Conservation (phyloP, 2,113 vertebrate species). For the Holacanthus passer region DNA sequence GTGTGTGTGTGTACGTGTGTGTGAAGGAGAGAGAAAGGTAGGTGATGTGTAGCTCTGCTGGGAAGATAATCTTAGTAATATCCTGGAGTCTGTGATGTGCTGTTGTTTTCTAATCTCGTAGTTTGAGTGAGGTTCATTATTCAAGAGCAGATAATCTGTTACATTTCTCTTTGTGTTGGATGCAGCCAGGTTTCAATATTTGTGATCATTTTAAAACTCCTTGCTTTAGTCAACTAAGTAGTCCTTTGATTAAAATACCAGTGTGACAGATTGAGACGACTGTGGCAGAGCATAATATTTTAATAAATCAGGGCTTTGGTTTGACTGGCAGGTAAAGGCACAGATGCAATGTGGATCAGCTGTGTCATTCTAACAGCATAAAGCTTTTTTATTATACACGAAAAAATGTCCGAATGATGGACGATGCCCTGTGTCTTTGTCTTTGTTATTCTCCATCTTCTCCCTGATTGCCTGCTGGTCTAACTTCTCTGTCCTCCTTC, state of each 20-base stretch:
- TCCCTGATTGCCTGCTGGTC: not conserved
- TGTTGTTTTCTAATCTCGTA: constrained; percentile 45
- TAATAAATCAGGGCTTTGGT: not conserved
- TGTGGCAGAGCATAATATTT: constrained; percentile 2
- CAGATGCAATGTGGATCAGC: not conserved
- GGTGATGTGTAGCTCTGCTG: not conserved
- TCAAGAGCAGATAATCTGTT: constrained; percentile 36
- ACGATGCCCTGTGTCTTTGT: not conserved
- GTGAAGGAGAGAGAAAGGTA: not conserved
- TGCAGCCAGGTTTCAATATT: constrained; percentile 17
- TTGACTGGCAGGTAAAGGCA: constrained; percentile 15
- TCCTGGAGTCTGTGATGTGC: constrained; percentile 52
- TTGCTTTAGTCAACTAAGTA: constrained; percentile 9
- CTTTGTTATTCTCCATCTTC: not conserved
- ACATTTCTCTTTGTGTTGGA: constrained; percentile 20
- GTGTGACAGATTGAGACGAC: constrained; percentile 5
- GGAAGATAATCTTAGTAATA: constrained; percentile 54
- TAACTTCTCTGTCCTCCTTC: not conserved
- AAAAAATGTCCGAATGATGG: not conserved
- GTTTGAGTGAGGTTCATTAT: constrained; percentile 38
- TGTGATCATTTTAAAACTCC: constrained; percentile 5
- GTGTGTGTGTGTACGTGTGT: not conserved
- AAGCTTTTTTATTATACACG: too few species aligned
- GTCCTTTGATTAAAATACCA: constrained; percentile 20
- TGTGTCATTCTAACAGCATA: not conserved